These are phyloP conservation scores for Hippocampus abdominalis DNA, from an alignment of 2,113 vertebrate genomes.

Conservation along the genomic window DNA sequence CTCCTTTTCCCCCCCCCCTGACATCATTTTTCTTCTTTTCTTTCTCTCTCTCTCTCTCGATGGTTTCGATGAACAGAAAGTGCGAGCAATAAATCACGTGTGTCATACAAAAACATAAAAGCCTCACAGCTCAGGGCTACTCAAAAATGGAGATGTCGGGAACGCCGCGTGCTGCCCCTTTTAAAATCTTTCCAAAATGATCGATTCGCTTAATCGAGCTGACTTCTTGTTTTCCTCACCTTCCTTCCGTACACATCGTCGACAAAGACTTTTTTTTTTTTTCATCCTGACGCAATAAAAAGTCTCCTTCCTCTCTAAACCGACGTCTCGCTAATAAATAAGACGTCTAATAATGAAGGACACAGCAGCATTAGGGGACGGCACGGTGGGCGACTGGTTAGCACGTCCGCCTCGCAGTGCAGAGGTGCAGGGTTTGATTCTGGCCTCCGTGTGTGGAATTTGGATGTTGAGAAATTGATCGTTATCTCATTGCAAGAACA, in stretches of 20 bases:
- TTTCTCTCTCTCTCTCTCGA: conserved; percentile 1
- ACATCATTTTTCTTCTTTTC: not conserved
- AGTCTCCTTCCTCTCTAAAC: conserved; percentile 10
- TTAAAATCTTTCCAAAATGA: conserved; percentile 29
- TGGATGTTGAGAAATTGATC: conserved; percentile 41
- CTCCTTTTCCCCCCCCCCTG: conserved; percentile 19
- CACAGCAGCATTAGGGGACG: conserved; percentile 39
- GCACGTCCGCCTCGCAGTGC: no score
- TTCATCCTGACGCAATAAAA: conserved; percentile 24
- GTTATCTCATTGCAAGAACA: conserved; percentile 47
- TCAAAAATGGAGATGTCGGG: conserved; percentile 45
- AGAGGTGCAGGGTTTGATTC: no score
- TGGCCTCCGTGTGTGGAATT: no score
- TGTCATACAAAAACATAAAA: conserved; percentile 44
- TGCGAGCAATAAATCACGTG: conserved; percentile 55
- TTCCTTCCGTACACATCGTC: conserved; percentile 3
- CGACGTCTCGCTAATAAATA: conserved; percentile 50
- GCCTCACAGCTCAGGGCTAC: conserved; percentile 26
- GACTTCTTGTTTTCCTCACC: conserved; percentile 3
- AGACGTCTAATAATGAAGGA: conserved; percentile 58
- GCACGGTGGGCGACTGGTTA: no score
- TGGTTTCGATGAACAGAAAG: conserved; percentile 38
- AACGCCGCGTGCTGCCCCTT: not conserved
- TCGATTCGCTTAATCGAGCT: conserved; percentile 24
- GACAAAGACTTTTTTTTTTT: not conserved